Evolutionary conservation across 2,113 vertebrate species (phyloP), one percentile per base, ranked within the genome.

Genomic region (Petaurus breviceps): DNA sequence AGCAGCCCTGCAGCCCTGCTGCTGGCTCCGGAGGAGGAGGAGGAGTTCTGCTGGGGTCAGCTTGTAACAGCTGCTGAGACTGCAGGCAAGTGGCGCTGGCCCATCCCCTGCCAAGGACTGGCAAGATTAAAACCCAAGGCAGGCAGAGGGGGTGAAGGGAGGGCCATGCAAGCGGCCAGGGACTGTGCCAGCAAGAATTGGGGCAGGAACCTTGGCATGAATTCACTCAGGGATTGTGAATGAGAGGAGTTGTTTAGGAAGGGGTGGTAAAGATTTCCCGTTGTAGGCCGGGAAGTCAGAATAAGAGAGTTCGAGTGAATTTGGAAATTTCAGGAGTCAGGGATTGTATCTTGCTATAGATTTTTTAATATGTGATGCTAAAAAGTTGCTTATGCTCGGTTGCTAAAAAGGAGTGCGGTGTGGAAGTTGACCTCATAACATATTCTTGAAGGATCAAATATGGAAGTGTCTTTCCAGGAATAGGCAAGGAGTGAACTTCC

Each of bases 71-170:
- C 96, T 96, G 98, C 97, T 92, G 95, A 98, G 97, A 98, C 98
- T 95, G 96, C 98, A 95, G 98, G 98, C 97, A 98, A 99, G 98
- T 99, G 98, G 98, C 98, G 98, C 23, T 43, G 37, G 68, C 95
- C 96, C 95, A 98, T 97, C 98, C 96, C 96, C 96, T 98, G 97
- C 95, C 95, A 95, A 98, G 98, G 98, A 98, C 97, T 98, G 90
- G 97, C 97, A 97, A 98, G 98, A 98, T 98, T 98, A 98, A 93
- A 99, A 93, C 68, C 89, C 89, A 89, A 99, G 98, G 98, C 99
- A 99, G 99, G 99, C 98, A 98, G 91, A 98, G 98, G 99, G 99
- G 99, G 99, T 98, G 12, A 96, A 95, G 95, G 77, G 97, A 68
- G 93, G 14, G 92, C 43, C 91, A 47, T 54, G 57, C 26, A 54